Evolutionary conservation across 2,888 invertebrate species (phyloP), one percentile per base, ranked within the genome.

Genomic region (Parnassius mnemosyne): DNA sequence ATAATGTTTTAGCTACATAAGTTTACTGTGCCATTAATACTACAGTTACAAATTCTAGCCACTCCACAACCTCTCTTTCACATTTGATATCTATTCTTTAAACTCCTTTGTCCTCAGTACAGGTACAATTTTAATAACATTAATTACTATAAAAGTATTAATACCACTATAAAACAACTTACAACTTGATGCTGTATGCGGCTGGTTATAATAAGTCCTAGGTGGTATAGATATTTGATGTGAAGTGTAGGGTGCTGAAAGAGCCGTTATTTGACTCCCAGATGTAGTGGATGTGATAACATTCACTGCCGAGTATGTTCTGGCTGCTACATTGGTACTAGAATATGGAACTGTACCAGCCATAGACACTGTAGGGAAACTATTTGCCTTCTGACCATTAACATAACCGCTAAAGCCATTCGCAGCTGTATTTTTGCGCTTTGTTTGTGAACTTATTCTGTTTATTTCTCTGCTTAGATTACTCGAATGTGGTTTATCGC

Each of bases 171-270:
- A 47, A 25, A n/a, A 55, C 52, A 58, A 63, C 62, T 63, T 16
- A 63, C 63, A 58, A 10, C 25, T 50, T 55, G 50, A 50, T n/a
- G 42, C 25, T 9, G 44, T 13, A 51, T 54, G 51, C 25, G 53
- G 50, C 34, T 62, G 53, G 44, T 46, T 59, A 52, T 46, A 60
- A 44, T 49, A 57, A 10, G 63, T 43, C 16, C 63, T 53, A 16
- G 57, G 60, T 3, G 60, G 63, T 1, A 63, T 47, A 20, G 60
- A 51, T n/a, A 60, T 49, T 56, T 60, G 63, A 57, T 57, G 60
- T 10, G 63, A 53, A 12, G 63, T 42, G n/a, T 20, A 60, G 20
- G 63, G 44, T 0, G 57, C 60, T 10, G 60, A 16, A 11, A 56
- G 56, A 12, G 47, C 53, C 43, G 47, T 13, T 1, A 52, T 43